Percentiles rank a stretch among this genome's conserved stretches.
These are phyloP conservation scores for Drosophila lutescens DNA, from an alignment of 2,888 invertebrate species.

Conservation along the genomic window DNA sequence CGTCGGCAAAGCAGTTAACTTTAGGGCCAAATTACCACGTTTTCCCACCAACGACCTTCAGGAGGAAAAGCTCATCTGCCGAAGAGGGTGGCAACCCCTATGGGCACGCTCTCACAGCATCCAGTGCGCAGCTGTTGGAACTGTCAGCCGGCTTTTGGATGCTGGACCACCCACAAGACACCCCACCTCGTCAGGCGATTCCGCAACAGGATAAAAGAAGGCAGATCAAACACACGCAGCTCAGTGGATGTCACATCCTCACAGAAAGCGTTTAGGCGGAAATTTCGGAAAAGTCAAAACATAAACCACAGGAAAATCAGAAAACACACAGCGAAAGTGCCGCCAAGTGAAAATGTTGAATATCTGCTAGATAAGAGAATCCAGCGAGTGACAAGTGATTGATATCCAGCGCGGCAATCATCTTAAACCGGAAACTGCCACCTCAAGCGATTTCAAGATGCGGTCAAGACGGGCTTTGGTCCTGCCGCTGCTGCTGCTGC, in stretches of 20 bases:
- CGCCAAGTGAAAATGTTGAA: slow-evolving; percentile 30
- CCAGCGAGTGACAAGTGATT: slow-evolving; percentile 9
- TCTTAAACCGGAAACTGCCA: slow-evolving; percentile 12
- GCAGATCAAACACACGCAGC: slow-evolving; percentile 31
- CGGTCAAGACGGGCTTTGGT: slow-evolving; percentile 22
- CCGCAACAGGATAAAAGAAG: slow-evolving; percentile 74
- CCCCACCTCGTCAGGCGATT: neutral
- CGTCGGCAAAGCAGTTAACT: slow-evolving; percentile 10
- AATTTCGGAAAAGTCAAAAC: neutral
- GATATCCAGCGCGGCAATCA: neutral
- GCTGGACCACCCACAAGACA: slow-evolving; percentile 44
- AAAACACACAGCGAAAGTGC: slow-evolving; percentile 17
- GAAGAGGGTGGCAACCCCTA: neutral
- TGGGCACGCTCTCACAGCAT: slow-evolving; percentile 33
- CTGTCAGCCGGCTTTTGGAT: slow-evolving; percentile 74
- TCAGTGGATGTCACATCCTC: slow-evolving; percentile 67
- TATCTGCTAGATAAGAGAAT: neutral
- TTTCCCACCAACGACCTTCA: slow-evolving; percentile 25
- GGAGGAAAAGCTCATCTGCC: slow-evolving; percentile 19
- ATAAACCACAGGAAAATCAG: neutral
- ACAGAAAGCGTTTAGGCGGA: slow-evolving; percentile 18
- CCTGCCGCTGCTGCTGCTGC: slow-evolving; percentile 45
- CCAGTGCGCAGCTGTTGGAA: slow-evolving; percentile 53
- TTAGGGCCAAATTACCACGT: neutral
- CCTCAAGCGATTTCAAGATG: slow-evolving; percentile 44